These are phyloP conservation scores for Engystomops pustulosus DNA, from an alignment of 2,113 vertebrate species.

Conservation along the genomic window DNA sequence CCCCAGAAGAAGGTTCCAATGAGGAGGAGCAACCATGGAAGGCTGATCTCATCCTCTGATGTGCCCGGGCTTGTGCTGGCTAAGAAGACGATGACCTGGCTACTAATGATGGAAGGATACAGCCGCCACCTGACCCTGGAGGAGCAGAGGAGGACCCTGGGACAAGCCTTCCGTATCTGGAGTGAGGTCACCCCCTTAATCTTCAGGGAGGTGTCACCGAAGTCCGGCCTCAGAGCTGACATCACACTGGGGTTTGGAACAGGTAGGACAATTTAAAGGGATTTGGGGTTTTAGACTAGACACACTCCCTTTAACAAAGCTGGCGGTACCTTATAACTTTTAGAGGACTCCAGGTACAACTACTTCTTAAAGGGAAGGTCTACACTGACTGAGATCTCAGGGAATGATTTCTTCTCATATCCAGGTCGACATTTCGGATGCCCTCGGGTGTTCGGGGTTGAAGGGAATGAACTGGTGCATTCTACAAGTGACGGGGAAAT, in stretches of 20 bases:
- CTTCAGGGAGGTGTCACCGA: not conserved
- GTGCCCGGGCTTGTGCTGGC: not conserved
- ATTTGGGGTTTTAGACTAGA: too few relatives aligned
- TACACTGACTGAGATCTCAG: too few relatives aligned
- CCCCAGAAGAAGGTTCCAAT: not conserved
- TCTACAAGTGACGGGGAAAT: not conserved
- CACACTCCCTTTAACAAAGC: too few relatives aligned
- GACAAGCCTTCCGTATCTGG: not conserved
- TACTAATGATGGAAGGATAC: not conserved
- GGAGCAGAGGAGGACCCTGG: not conserved
- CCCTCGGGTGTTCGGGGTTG: not conserved
- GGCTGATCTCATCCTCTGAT: not conserved
- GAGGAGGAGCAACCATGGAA: not conserved
- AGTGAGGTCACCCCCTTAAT: not conserved
- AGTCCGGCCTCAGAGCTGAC: not conserved
- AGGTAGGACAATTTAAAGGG: not conserved
- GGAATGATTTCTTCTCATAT: too few relatives aligned
- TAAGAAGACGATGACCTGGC: not conserved
- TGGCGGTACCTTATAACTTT: too few relatives aligned
- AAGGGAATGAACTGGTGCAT: not conserved
- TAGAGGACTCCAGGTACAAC: too few relatives aligned
- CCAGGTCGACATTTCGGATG: constrained; percentile 11
- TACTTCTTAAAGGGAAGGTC: too few relatives aligned
- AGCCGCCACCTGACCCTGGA: not conserved
- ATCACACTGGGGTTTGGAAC: not conserved